Percentiles rank a stretch among this genome's conserved stretches.
phyloP scores from a whole-genome alignment of 2,888 invertebrate species.

The Terebella lapidaria region DNA sequence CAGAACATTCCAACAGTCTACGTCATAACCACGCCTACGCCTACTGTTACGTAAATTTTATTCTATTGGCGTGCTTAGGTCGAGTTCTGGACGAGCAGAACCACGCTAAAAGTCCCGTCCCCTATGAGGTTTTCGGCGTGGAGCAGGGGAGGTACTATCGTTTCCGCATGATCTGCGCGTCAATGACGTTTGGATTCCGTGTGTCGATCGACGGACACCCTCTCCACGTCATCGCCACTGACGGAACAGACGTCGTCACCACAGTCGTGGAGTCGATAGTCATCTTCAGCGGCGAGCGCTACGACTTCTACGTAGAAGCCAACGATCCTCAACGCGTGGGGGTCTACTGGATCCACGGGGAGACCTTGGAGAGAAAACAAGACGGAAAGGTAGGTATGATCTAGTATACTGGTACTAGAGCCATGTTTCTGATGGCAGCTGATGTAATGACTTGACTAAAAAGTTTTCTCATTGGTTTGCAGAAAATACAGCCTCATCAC shows the following conservation, averaged over 20 bases:
- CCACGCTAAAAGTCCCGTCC: too few relatives aligned
- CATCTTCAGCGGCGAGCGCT: conserved; percentile 33
- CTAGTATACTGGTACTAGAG: neutral
- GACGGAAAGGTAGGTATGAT: neutral
- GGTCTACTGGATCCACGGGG: conserved; percentile 10
- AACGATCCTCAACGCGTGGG: neutral
- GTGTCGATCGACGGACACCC: conserved; percentile 40
- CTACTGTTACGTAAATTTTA: neutral
- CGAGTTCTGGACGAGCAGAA: too few relatives aligned
- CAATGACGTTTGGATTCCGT: conserved; percentile 28
- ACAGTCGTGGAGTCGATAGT: conserved; percentile 31
- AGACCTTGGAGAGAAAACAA: neutral
- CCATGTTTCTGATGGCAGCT: neutral
- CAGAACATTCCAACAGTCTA: neutral
- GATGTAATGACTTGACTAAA: too few relatives aligned
- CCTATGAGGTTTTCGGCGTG: conserved; percentile 34
- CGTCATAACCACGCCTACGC: neutral
- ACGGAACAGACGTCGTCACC: conserved; percentile 33
- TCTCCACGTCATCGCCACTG: conserved; percentile 36
- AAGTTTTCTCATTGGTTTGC: too few relatives aligned
- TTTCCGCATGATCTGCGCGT: conserved; percentile 40
- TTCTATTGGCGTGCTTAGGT: neutral
- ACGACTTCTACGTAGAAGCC: conserved; percentile 30
- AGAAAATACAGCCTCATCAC: neutral
- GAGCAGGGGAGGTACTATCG: conserved; percentile 31